Evolutionary conservation across 2,797 vertebrate genomes (phyloP).

Genomic region (Crax fasciolata): DNA sequence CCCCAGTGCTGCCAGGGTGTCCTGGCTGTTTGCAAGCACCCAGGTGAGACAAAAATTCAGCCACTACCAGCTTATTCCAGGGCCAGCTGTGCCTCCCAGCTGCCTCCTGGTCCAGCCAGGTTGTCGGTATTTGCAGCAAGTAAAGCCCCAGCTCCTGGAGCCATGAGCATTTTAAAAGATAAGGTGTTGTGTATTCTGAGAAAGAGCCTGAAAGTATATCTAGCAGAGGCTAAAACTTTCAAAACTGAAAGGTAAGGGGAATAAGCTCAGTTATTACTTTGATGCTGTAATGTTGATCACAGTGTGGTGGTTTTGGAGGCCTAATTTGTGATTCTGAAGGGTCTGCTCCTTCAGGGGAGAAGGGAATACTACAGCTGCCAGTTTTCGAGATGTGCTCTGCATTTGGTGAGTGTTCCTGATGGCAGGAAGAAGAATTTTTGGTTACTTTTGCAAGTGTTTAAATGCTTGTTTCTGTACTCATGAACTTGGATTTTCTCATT

Average conservation of each 20-base stretch:
- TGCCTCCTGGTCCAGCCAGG: background rate
- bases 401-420: background rate
- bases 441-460: background rate
- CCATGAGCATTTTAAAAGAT: background rate
- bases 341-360: background rate
- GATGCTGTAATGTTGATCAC: background rate
- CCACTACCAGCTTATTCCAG: background rate
- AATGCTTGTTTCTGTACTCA: background rate
- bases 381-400: background rate
- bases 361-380: background rate
- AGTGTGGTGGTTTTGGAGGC: background rate
- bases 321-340: background rate
- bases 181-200: fast-evolving
- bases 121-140: background rate
- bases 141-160: background rate
- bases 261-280: background rate
- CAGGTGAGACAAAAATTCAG: background rate
- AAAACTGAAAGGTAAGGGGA: background rate
- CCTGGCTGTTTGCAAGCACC: background rate
- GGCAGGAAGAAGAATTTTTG: background rate
- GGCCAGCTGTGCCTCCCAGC: background rate
- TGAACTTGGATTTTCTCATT: background rate
- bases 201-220: background rate
- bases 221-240: background rate
- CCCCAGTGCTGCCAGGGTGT: fast-evolving